phyloP scores from a whole-genome alignment of 2,797 vertebrate genomes.

The Cossypha caffra region DNA sequence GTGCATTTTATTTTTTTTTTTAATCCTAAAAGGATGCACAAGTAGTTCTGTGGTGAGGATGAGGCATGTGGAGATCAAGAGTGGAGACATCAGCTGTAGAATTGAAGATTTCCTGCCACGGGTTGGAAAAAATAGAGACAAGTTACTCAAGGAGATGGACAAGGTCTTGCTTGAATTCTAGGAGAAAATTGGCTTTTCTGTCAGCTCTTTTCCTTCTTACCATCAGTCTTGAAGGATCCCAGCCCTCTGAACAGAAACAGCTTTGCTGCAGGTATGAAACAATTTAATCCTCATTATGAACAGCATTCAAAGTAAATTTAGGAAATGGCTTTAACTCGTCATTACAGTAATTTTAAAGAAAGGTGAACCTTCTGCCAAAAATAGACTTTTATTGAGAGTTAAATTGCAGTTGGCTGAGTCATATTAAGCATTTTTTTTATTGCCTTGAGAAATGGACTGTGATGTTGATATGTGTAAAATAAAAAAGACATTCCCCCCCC shows the following conservation, averaged over 20 bases:
- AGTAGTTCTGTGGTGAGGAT: neutral
- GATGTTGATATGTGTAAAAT: neutral
- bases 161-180: slow-evolving; percentile 8
- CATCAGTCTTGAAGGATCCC: neutral
- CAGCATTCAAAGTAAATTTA: neutral
- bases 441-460: neutral
- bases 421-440: neutral
- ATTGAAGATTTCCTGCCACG: slow-evolving; percentile 2
- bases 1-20: neutral
- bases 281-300: neutral
- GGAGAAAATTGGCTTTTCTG: slow-evolving; percentile 8
- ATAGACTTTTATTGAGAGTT: neutral
- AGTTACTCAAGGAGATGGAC: slow-evolving; percentile 19
- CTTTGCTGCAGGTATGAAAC: slow-evolving; percentile 1
- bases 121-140: neutral
- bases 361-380: neutral
- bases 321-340: neutral
- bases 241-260: neutral
- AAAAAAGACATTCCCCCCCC: neutral
- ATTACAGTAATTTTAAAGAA: neutral
- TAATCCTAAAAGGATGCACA: neutral
- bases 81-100: neutral
- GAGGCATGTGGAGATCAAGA: neutral
- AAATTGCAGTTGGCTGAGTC: neutral
- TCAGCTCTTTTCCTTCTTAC: neutral